Evolutionary conservation across 2,797 vertebrate species (phyloP), one percentile per base, ranked within the genome.

Genomic region (Arremon aurantiirostris): DNA sequence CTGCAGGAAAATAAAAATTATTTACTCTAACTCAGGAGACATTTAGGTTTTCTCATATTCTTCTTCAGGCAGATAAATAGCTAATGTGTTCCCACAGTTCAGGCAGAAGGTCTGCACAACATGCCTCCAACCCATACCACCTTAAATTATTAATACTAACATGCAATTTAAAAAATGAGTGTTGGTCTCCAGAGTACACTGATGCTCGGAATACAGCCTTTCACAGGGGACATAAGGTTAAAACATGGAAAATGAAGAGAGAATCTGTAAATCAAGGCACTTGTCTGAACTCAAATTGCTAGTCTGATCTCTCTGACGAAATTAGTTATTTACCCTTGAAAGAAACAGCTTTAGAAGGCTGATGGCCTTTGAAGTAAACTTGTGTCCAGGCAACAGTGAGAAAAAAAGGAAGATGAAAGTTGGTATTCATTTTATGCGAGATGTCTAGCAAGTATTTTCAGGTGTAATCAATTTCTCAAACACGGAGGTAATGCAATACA

Each of bases 81-180:
- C 4, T 7, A 60, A 70, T 35, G 59, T 28, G 77, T 76, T 86
- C 55, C 56, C 56, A 76, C 46, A 71, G 44, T 86, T 94, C 69
- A 85, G 56, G 56, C 37, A 78, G 80, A 90, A 94, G 73, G 68
- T 35, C 91, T 88, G 34, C 55, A 80, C 56, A 81, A 78, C 92
- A 85, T 86, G 82, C 50, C 73, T 93, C 63, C 86, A 95, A 73
- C 44, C 55, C 79, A 88, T 41, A 63, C 26, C 44, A 60, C 61
- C 41, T 63, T 95, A 44, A 94, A 97, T 93, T 91, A 96, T 97
- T 96, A 94, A 97, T 88, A 86, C 68, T 63, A 91, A 94, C 68
- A 94, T 21, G 95, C 79, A 93, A 89, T 92, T 95, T 72, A 8
- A 88, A 94, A 96, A 91, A 83, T 50, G 15, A 86, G 30, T 68